Base-by-base conservation (phyloP, 2,797 vertebrate genomes). In the Phalanger gymnotis region DNA sequence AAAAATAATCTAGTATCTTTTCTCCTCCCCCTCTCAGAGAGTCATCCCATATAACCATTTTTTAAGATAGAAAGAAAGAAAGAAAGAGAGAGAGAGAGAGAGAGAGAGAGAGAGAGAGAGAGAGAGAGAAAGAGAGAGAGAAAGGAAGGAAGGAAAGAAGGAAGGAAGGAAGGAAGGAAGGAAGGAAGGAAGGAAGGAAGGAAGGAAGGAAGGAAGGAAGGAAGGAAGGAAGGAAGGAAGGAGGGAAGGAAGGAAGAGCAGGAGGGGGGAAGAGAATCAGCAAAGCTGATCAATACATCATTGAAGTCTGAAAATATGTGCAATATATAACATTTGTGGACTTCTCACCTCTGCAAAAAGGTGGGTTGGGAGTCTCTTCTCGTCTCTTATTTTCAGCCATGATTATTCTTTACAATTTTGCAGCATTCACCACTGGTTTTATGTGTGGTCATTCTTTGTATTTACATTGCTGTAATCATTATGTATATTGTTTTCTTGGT, bases 61-160 rank as follows among this genome's bases (percentile, higher is more conserved):
- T 81, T 81, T 81, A 81, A 81, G 40, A 27, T 7, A 53, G 53
- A 10, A 53, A 53, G 10, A 13, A 54, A 54, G 53, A 10, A 10
- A 53, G 7, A 7, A 7, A 7, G 52, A 7, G 7, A 7, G 52
- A 7, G n/a, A 61, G 34, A 66, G 6, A 40, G 25, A 81, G n/a
- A 0, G 47, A 22, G 19, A 22, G 7, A 0, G 2, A 7, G n/a
- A 3, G 2, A 47, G 40, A 2, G 2, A 47, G 53, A 10, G 53
- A 53, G 7, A 7, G 52, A 7, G 52, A 7, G 40, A 2, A 0
- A 47, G 53, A 10, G 53, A 53, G 7, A 7, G 52, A 7, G 52
- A 7, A 53, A 7, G 52, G 52, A n/a, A 61, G 34, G n/a, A 19
- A 40, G 25, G 47, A 22, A 0, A 81, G 40, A 6, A 81, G 40